Conservation (phyloP, 2,888 invertebrate genomes). For the Ichneumoninae sp. region DNA sequence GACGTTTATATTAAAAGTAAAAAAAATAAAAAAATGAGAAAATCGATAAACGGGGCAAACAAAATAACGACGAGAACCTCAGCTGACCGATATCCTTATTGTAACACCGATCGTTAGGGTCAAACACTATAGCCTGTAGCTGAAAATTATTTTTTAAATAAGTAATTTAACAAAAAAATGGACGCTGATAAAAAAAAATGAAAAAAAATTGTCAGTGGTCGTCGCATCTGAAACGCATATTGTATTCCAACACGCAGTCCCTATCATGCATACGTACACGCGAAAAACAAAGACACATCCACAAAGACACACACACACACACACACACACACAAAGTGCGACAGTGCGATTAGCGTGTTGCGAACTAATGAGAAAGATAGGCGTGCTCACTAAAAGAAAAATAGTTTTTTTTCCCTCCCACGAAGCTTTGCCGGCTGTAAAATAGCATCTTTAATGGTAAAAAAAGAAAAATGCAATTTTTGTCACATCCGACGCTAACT, state of each 20-base stretch:
- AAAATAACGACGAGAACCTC: constrained; percentile 54
- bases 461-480: constrained; percentile 46
- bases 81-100: constrained; percentile 57
- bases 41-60: constrained; percentile 56
- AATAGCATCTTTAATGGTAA: constrained; percentile 35
- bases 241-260: constrained; percentile 49
- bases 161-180: constrained; percentile 56
- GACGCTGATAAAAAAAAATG: constrained; percentile 47
- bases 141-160: constrained; percentile 69
- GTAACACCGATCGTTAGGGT: constrained; percentile 53
- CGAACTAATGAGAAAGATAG: constrained; percentile 80
- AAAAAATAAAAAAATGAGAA: constrained; percentile 34
- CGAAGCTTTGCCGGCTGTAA: constrained; percentile 52
- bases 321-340: constrained; percentile 60
- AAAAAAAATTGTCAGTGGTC: constrained; percentile 37
- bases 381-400: constrained; percentile 72
- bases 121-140: constrained; percentile 63
- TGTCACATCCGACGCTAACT: constrained; percentile 52
- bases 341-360: constrained; percentile 73
- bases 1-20: constrained; percentile 35
- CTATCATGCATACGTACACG: constrained; percentile 46
- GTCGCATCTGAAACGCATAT: constrained; percentile 47
- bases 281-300: constrained; percentile 10
- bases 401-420: constrained; percentile 48
- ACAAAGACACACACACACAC: constrained; percentile 54